Conservation (phyloP, 64 coral and sea anemone genomes). For the Actinia equina region DNA sequence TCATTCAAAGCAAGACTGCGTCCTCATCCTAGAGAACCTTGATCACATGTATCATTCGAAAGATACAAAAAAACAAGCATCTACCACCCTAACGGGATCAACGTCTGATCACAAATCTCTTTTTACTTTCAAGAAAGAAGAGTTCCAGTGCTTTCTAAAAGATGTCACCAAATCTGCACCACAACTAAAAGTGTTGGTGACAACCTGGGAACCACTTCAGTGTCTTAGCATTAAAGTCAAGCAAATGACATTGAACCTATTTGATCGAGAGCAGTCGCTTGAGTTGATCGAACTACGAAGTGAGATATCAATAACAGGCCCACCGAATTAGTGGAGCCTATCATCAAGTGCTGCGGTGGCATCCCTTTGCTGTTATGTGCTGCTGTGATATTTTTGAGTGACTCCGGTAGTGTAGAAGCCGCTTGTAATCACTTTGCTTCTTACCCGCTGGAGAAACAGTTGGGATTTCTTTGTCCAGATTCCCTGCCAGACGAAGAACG, state of each 20-base stretch:
- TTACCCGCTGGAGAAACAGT: no score
- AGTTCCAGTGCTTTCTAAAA: neutral
- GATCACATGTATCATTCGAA: neutral
- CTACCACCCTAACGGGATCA: no score
- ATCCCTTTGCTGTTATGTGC: slow-evolving; percentile 24
- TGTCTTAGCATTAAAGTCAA: neutral
- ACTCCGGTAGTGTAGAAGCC: neutral
- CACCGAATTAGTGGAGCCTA: no score
- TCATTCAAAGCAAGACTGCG: neutral
- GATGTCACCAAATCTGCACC: neutral
- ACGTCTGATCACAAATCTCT: no score
- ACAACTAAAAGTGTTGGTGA: neutral
- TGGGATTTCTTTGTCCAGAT: neutral
- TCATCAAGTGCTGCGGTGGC: slow-evolving; percentile 28
- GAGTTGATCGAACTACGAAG: no score
- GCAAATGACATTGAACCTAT: neutral
- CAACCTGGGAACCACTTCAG: neutral
- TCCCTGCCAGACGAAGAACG: neutral
- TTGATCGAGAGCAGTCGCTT: no score
- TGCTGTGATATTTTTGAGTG: neutral
- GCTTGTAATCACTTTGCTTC: no score
- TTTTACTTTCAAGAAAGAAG: no score
- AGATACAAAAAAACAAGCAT: no score
- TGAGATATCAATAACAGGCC: no score
- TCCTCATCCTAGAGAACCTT: slow-evolving; percentile 14